A percentile compares a stretch with the other conserved stretches of the same genome.
Evolutionary conservation across 2,797 vertebrate species (phyloP).

Genomic region (Crossoptilon crossoptilon): DNA sequence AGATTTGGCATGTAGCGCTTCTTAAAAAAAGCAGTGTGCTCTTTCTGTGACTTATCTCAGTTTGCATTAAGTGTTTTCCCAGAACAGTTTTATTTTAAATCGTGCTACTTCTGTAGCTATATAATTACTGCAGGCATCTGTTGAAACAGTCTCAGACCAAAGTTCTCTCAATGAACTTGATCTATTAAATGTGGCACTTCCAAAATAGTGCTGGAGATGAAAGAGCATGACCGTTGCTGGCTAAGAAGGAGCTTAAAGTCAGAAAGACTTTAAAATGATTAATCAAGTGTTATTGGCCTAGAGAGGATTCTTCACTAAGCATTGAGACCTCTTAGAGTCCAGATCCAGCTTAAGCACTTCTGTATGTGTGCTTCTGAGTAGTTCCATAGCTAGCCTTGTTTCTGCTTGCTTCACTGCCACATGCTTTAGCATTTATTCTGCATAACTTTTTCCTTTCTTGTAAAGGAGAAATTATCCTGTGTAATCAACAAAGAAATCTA

Average conservation of each 20-base stretch:
- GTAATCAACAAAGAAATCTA: neutral
- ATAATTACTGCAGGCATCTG: constrained; percentile 25
- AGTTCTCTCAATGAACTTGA: constrained; percentile 50
- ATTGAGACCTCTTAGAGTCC: constrained; percentile 40
- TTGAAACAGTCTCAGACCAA: constrained; percentile 50
- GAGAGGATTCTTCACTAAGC: constrained; percentile 57
- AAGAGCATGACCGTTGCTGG: constrained; percentile 48
- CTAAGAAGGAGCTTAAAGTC: constrained; percentile 62
- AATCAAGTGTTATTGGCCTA: constrained; percentile 63
- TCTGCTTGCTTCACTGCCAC: neutral
- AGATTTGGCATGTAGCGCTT: constrained; percentile 19
- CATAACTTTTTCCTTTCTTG: neutral
- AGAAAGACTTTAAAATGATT: constrained; percentile 69
- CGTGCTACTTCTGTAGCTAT: constrained; percentile 12
- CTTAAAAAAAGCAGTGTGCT: constrained; percentile 22
- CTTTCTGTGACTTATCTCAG: constrained; percentile 29
- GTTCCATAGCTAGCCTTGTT: neutral
- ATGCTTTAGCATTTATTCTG: neutral
- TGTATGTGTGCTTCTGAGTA: neutral
- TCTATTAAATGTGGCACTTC: constrained; percentile 62
- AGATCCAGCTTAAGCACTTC: constrained; percentile 30
- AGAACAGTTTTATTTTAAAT: constrained; percentile 10
- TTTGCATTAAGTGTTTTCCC: constrained; percentile 37
- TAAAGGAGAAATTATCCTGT: constrained; percentile 18
- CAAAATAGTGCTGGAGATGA: constrained; percentile 51